A percentile compares a stretch with the other conserved stretches of the same genome.
Evolutionary conservation across 2,888 invertebrate species (phyloP).

Genomic region (Cheiracanthium punctorium): DNA sequence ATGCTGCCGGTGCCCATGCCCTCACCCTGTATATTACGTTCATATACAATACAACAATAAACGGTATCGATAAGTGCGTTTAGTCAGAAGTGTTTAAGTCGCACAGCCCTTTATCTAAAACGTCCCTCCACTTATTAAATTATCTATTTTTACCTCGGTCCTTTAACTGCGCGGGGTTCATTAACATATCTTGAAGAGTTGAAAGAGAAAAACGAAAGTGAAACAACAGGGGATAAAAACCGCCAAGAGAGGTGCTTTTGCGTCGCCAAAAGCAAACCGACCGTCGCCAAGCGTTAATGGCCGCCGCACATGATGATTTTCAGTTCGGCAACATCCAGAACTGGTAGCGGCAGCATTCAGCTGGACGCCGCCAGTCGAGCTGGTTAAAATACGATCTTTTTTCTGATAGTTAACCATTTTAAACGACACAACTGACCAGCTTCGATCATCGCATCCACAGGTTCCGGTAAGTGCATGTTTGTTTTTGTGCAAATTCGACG

Average conservation of each 20-base stretch:
- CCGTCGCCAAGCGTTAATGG: not conserved
- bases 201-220: too few relatives aligned
- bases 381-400: not conserved
- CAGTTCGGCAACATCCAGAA: not conserved
- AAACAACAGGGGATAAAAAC: too few relatives aligned
- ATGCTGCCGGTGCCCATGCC: too few relatives aligned
- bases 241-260: not conserved
- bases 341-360: slow-evolving; percentile 1
- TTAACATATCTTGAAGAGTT: too few relatives aligned
- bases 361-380: slow-evolving; percentile 1
- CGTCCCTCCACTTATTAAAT: too few relatives aligned
- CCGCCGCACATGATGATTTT: not conserved
- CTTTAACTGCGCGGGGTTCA: too few relatives aligned
- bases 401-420: not conserved
- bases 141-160: too few relatives aligned
- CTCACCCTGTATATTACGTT: too few relatives aligned
- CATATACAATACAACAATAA: too few relatives aligned
- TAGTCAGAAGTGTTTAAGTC: too few relatives aligned
- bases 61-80: too few relatives aligned
- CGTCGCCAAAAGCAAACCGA: not conserved
- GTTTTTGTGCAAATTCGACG: not conserved
- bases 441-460: not conserved
- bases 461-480: not conserved
- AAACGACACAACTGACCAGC: not conserved
- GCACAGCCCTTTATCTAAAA: too few relatives aligned